A percentile compares a stretch with the other conserved stretches of the same genome.
phyloP scores from a whole-genome alignment of 2,113 vertebrate species.

The Hiodon tergisus region DNA sequence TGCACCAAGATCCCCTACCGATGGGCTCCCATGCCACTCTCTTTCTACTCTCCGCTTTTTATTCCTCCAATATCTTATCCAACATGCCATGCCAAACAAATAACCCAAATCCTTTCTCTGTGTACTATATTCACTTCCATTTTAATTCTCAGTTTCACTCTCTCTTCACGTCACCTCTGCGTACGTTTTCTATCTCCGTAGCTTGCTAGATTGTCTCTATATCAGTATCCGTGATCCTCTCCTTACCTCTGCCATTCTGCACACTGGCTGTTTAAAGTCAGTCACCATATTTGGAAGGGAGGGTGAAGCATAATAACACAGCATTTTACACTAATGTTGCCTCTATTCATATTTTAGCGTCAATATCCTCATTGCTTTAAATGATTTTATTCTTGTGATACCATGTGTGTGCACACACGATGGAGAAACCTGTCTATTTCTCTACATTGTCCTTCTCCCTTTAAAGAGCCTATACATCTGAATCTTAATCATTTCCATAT shows the following conservation, averaged over 20 bases:
- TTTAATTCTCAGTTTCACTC: background rate
- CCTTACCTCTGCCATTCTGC: conserved; percentile 1
- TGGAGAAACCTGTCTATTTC: too few species aligned
- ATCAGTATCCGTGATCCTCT: background rate
- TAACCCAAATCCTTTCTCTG: background rate
- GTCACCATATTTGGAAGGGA: too few species aligned
- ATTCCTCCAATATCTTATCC: conserved; percentile 15
- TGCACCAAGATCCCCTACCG: conserved; percentile 68
- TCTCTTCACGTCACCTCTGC: background rate
- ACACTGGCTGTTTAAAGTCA: background rate
- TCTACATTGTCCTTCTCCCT: too few species aligned
- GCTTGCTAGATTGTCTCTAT: too few species aligned
- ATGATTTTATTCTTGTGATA: too few species aligned
- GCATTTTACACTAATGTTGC: too few species aligned
- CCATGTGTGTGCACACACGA: too few species aligned
- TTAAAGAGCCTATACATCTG: too few species aligned
- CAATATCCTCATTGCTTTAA: too few species aligned
- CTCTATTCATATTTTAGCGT: too few species aligned
- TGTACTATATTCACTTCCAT: background rate
- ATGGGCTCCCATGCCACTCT: conserved; percentile 40
- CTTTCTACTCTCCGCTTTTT: conserved; percentile 30
- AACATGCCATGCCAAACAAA: background rate
- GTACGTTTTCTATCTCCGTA: background rate
- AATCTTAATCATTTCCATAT: too few species aligned
- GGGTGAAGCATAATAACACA: too few species aligned